Conservation (phyloP, 1,140 invertebrate species). For the Drosophila leontia region DNA sequence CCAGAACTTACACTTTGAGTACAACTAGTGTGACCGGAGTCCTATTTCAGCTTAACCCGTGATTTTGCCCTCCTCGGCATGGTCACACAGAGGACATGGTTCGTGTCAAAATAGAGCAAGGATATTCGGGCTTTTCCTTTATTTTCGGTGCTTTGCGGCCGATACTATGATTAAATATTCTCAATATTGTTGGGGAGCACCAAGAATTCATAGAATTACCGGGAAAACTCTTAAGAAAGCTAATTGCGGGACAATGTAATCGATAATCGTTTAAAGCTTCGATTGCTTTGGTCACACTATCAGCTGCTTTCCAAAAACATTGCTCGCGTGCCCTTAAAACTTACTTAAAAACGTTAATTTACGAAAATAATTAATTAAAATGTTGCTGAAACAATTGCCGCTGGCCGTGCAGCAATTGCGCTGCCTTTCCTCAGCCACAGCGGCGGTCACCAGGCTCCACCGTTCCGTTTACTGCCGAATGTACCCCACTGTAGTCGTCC, state of each 20-base stretch:
- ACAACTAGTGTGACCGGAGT: conserved; percentile 24
- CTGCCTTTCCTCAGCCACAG: conserved; percentile 84
- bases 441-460: conserved; percentile 89
- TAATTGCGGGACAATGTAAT: no score
- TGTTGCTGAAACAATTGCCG: conserved; percentile 53
- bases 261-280: no score
- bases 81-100: neutral
- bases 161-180: no score
- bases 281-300: neutral
- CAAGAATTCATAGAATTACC: no score
- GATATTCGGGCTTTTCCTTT: neutral
- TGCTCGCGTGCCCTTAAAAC: conserved; percentile 1
- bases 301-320: conserved; percentile 26
- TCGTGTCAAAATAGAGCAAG: neutral
- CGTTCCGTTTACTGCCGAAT: conserved; percentile 88
- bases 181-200: no score
- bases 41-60: neutral
- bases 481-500: conserved; percentile 91
- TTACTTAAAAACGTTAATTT: neutral
- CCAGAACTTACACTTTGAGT: conserved; percentile 51
- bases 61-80: neutral
- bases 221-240: no score
- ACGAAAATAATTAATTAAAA: conserved; percentile 29
- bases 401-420: conserved; percentile 59
- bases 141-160: neutral